Evolutionary conservation across 2,113 vertebrate species (phyloP).

Genomic region (Sinocyclocheilus grahami): DNA sequence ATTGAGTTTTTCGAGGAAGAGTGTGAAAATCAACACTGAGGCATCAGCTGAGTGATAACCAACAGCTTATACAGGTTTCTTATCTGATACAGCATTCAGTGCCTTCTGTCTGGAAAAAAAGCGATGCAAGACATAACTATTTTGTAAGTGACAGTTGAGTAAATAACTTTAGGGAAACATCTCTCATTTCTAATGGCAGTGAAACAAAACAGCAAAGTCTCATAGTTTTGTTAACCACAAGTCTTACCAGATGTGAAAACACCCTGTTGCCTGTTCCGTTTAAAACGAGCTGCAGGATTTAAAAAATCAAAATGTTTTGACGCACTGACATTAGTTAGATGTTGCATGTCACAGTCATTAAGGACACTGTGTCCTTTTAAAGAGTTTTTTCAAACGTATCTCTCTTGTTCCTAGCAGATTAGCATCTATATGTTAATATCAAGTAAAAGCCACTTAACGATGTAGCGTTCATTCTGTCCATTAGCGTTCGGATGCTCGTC

Average conservation of each 20-base stretch:
- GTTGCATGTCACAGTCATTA: background rate
- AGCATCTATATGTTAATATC: background rate
- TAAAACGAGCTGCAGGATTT: background rate
- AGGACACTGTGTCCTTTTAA: background rate
- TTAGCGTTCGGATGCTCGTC: background rate
- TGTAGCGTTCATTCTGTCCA: background rate
- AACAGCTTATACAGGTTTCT: background rate
- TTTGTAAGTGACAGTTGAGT: slow-evolving; percentile 27
- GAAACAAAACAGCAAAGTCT: slow-evolving; percentile 14
- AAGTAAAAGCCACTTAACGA: background rate
- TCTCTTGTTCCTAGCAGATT: background rate
- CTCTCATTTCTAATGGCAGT: slow-evolving; percentile 17
- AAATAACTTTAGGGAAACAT: slow-evolving; percentile 32
- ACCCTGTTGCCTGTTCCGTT: slow-evolving; percentile 4
- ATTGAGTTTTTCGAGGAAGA: background rate
- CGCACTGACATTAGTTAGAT: slow-evolving; percentile 3
- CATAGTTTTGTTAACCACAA: slow-evolving; percentile 28
- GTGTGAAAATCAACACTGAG: slow-evolving; percentile 13
- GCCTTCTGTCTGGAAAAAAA: background rate
- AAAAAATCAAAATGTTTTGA: background rate
- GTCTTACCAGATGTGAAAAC: slow-evolving; percentile 44
- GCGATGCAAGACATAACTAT: background rate
- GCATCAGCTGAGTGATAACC: background rate
- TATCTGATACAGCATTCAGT: background rate
- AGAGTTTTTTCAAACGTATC: background rate